phyloP scores from a whole-genome alignment of 1,140 invertebrate species.

The Eueides isabella region DNA sequence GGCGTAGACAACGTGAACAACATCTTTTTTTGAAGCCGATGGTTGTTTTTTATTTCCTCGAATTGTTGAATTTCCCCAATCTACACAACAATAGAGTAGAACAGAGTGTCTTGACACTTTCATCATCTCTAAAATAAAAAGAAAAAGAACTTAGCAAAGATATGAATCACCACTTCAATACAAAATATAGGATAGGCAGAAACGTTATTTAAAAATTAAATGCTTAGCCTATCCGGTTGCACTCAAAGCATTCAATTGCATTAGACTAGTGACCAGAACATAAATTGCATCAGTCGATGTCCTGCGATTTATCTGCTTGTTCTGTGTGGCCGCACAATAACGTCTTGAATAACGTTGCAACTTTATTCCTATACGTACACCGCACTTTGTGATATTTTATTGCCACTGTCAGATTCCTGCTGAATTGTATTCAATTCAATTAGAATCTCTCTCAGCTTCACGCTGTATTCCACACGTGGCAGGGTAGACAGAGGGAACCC shows the following conservation, averaged over 20 bases:
- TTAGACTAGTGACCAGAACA: slow-evolving; percentile 26
- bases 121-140: not conserved
- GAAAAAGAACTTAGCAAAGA: not conserved
- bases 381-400: slow-evolving; percentile 1
- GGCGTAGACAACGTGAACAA: no score
- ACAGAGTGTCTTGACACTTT: no score
- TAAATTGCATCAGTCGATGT: slow-evolving; percentile 46
- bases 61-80: no score
- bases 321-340: slow-evolving; percentile 37
- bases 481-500: no score
- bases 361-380: slow-evolving; percentile 15
- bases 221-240: not conserved
- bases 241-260: slow-evolving; percentile 34
- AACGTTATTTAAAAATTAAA: no score
- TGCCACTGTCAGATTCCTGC: not conserved
- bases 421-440: not conserved
- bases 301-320: slow-evolving; percentile 42
- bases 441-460: no score
- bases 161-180: no score
- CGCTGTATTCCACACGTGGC: no score
- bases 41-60: no score
- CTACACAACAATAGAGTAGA: no score
- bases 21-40: no score
- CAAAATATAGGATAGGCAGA: no score
- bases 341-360: slow-evolving; percentile 40